phyloP scores from a whole-genome alignment of 2,797 vertebrate genomes.

The Potorous gilbertii region DNA sequence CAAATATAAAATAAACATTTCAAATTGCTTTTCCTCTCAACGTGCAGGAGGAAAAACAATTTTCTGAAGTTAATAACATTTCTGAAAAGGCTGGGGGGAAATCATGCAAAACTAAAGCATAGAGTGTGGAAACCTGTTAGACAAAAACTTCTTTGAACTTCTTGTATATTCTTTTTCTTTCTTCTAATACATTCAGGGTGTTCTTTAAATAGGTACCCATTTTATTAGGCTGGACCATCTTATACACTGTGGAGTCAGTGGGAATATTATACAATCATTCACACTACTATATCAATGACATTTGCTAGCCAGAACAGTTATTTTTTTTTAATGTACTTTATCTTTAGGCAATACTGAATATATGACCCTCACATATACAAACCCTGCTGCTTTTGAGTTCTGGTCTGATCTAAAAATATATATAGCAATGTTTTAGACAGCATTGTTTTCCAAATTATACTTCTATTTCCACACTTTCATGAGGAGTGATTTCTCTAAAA shows the following conservation, averaged over 20 bases:
- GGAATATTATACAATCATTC: conserved; percentile 24
- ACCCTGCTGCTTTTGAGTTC: neutral
- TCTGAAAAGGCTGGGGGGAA: conserved; percentile 70
- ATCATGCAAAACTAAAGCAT: conserved; percentile 69
- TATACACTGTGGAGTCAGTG: neutral
- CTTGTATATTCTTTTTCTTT: conserved; percentile 49
- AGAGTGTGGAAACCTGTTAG: conserved; percentile 51
- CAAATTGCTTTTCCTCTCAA: conserved; percentile 64
- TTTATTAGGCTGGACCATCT: neutral
- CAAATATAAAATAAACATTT: conserved; percentile 77
- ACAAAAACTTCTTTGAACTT: conserved; percentile 69
- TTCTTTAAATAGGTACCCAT: conserved; percentile 18
- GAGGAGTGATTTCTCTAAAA: neutral
- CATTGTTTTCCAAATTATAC: neutral
- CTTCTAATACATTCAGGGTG: conserved; percentile 55
- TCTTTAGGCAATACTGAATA: conserved; percentile 11
- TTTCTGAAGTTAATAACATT: conserved; percentile 75
- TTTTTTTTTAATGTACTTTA: neutral
- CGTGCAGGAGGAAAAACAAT: conserved; percentile 67
- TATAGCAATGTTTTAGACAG: neutral
- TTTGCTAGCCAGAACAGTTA: neutral
- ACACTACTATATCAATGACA: neutral
- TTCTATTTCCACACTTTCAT: neutral
- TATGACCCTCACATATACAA: neutral
- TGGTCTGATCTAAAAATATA: neutral